Evolutionary conservation across 2,888 invertebrate species (phyloP), one percentile per base, ranked within the genome.

Genomic region (Micoletzkya japonica): DNA sequence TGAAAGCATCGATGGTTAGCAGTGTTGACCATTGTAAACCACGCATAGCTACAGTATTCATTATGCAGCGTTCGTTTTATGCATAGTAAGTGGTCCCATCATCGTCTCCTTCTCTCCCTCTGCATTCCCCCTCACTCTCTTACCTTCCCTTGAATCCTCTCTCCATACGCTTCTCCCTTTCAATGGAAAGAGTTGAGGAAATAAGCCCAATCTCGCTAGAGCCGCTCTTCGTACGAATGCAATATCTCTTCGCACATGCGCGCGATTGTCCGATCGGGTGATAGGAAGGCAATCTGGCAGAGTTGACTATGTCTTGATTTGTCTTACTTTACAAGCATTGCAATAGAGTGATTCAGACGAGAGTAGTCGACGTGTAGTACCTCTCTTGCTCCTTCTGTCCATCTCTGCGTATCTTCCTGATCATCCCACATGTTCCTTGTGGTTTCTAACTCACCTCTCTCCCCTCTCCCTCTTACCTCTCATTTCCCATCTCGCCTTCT

Each of bases 391-490:
- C 20, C 20, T 14, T 44, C 44, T 20, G 20, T 44, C 20, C 44
- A 44, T 44, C 44, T 44, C 10, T 44, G 10, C 44, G 20, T 44
- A 10, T 44, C 44, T 44, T 20, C 44, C 10, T 10, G 10, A 10
- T 44, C 20, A 14, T 20, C 44, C 20, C 44, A 24, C 26, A 24
- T 24, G 56, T 14, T 56, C 24, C n/a, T 14, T 56, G 14, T 14
- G 14, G 56, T 26, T 56, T 56, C 24, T 26, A n/a, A n/a, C 34
- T 32, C 10, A n/a, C 57, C 20, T 36, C 32, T 57, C 57, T 57
- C 57, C 32, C 57, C 57, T 57, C 54, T 54, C 57, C 4, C 4
- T 57, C 6, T 56, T 30, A 14, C 56, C 56, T 30, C 56, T 56
- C 56, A 28, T 30, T 17, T 56, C 32, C 28, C 28, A 3, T 57